Percentiles rank a stretch among this genome's conserved stretches.
phyloP scores from a whole-genome alignment of 2,113 vertebrate species.

The Dicerorhinus sumatrensis region DNA sequence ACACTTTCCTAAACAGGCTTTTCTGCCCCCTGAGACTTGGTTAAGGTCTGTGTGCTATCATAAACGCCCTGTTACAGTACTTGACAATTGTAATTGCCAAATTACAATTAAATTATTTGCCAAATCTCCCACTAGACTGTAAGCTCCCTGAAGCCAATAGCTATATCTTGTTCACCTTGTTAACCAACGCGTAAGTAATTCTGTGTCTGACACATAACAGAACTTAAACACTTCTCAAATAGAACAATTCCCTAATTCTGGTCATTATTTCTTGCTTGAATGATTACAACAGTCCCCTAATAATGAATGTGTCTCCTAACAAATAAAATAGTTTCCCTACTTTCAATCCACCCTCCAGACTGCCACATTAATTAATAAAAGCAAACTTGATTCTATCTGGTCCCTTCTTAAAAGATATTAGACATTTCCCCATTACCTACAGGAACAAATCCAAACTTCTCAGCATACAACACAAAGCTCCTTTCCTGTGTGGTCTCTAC shows the following conservation, averaged over 20 bases:
- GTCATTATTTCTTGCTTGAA: conserved; percentile 15
- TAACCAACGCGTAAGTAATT: conserved; percentile 8
- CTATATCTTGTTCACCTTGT: background rate
- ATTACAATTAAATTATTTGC: background rate
- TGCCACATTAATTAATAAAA: background rate
- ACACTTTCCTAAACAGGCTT: background rate
- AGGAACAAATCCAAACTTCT: background rate
- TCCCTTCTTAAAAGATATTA: background rate
- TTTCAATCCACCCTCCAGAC: background rate
- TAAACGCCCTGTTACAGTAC: background rate
- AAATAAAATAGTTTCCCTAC: background rate
- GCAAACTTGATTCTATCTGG: background rate
- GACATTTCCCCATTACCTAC: background rate
- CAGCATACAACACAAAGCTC: background rate
- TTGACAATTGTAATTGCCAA: background rate
- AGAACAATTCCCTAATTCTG: background rate
- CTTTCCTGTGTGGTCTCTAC: background rate
- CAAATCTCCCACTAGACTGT: background rate
- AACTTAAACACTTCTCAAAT: conserved; percentile 23
- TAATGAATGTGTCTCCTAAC: background rate
- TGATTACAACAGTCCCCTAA: background rate
- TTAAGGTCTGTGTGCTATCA: background rate
- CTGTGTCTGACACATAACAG: background rate
- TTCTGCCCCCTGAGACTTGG: background rate
- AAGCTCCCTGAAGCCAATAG: background rate